Evolutionary conservation across 2,113 vertebrate species (phyloP).

Genomic region (Antechinus flavipes): DNA sequence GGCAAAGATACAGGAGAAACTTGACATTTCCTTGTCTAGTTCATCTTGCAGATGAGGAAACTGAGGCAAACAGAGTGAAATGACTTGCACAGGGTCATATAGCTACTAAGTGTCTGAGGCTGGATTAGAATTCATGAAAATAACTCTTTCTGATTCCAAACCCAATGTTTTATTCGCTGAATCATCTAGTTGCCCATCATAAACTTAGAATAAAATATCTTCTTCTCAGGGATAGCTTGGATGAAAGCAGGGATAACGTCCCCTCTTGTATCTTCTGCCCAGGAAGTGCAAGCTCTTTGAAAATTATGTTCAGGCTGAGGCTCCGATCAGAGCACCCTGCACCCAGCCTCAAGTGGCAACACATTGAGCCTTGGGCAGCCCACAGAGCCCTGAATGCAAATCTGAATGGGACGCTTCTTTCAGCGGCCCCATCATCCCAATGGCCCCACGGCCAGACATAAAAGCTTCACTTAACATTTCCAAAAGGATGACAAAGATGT

Average conservation of each 20-base stretch:
- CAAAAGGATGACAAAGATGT: slow-evolving; percentile 37
- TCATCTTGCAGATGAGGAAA: not conserved
- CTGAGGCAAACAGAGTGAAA: not conserved
- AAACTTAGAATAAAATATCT: not conserved
- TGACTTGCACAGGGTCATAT: not conserved
- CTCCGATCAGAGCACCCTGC: not conserved
- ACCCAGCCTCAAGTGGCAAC: not conserved
- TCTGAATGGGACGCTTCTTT: not conserved
- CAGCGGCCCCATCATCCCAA: not conserved
- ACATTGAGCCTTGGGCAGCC: not conserved
- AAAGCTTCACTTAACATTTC: not conserved
- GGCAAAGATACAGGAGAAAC: not conserved
- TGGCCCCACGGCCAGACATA: fast-evolving
- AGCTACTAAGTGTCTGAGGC: not conserved
- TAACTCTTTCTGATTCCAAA: not conserved
- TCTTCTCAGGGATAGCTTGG: not conserved
- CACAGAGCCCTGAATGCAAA: not conserved
- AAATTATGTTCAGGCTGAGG: not conserved
- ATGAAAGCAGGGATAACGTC: not conserved
- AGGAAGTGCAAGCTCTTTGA: not conserved
- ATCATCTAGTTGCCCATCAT: not conserved
- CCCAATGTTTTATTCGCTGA: not conserved
- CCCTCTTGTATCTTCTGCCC: not conserved
- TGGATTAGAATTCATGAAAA: not conserved
- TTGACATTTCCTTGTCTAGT: not conserved